phyloP scores from a whole-genome alignment of 2,113 vertebrate genomes.

The Ophthalmolycus amberensis region DNA sequence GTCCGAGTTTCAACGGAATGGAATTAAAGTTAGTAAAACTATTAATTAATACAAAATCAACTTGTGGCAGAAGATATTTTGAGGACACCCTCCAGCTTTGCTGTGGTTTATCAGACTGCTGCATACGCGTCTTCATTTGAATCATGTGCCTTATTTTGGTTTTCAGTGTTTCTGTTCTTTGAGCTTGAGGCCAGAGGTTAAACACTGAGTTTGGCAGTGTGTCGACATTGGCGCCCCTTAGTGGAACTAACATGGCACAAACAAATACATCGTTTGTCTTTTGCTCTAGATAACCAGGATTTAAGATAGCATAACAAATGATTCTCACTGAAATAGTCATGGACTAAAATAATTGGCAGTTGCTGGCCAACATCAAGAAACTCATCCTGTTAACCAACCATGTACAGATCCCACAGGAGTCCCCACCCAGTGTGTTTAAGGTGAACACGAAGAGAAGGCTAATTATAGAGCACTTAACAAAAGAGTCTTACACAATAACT shows the following conservation, averaged over 20 bases:
- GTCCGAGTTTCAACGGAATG: background rate
- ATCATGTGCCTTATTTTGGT: background rate
- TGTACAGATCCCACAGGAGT: background rate
- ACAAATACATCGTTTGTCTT: background rate
- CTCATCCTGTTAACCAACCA: background rate
- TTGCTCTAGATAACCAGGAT: background rate
- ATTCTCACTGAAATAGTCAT: background rate
- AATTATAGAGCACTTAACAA: background rate
- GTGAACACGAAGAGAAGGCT: background rate
- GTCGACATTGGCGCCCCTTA: constrained; percentile 56
- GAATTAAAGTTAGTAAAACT: no score
- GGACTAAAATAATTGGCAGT: background rate
- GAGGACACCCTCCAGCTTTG: background rate
- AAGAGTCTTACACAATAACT: background rate
- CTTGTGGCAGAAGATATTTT: background rate
- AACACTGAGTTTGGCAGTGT: background rate
- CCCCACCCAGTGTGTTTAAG: background rate
- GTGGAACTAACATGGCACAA: background rate
- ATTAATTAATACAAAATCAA: background rate
- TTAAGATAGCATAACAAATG: background rate
- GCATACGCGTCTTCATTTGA: background rate
- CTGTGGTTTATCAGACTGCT: background rate
- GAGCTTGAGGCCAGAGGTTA: background rate
- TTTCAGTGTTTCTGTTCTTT: no score
- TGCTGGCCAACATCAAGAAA: background rate